phyloP scores from a whole-genome alignment of 2,797 vertebrate species.

The Helarctos malayanus region DNA sequence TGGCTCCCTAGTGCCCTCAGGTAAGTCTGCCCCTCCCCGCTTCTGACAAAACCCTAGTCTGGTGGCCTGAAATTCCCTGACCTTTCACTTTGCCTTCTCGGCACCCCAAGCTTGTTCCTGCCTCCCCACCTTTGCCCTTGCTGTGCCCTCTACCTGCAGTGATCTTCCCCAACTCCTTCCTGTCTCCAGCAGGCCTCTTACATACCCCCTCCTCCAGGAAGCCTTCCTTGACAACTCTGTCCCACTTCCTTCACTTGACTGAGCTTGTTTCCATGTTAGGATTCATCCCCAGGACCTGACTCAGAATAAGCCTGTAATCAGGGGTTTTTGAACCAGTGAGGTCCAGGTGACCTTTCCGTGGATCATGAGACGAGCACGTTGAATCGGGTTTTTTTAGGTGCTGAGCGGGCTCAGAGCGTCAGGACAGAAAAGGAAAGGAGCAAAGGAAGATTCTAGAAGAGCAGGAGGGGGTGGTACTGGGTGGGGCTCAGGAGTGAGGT shows the following conservation, averaged over 20 bases:
- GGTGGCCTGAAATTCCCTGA: neutral
- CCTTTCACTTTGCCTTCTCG: neutral
- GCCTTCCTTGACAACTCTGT: neutral
- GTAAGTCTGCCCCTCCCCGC: neutral
- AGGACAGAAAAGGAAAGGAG: neutral
- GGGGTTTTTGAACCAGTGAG: neutral
- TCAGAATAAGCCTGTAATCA: rapidly evolving
- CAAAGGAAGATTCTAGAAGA: slow-evolving; percentile 35
- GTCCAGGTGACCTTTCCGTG: neutral
- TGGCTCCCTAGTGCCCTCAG: neutral
- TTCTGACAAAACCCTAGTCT: rapidly evolving
- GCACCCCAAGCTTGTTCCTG: neutral
- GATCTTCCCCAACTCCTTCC: neutral
- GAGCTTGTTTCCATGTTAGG: neutral
- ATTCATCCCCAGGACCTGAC: neutral
- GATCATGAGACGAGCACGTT: rapidly evolving
- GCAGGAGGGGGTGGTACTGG: neutral
- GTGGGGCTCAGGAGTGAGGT: neutral
- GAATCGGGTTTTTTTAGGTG: neutral
- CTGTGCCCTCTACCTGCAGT: neutral
- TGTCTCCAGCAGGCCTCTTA: neutral
- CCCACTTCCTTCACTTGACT: neutral
- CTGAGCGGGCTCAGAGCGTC: neutral
- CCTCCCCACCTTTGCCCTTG: neutral
- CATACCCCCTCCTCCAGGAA: neutral